Conservation (phyloP, 2,113 vertebrate genomes). For the Egretta garzetta region DNA sequence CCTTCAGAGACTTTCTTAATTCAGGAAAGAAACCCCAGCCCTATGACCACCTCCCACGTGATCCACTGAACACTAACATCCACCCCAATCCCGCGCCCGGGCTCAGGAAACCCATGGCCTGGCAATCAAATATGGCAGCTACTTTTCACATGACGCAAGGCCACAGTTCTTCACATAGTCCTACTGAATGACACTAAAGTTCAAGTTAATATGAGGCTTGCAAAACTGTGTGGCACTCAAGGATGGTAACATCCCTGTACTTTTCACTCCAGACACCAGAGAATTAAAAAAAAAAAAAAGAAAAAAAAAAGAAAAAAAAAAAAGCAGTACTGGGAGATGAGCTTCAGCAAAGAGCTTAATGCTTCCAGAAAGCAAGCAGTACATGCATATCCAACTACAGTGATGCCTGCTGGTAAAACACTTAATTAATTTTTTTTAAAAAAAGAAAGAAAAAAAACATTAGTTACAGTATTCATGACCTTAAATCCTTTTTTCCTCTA, state of each 20-base stretch:
- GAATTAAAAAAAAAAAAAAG: background rate
- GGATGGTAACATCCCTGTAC: background rate
- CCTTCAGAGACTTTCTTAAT: background rate
- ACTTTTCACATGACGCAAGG: background rate
- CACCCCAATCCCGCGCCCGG: accelerated
- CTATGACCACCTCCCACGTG: accelerated
- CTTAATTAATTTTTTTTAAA: background rate
- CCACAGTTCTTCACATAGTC: background rate
- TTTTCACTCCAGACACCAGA: background rate
- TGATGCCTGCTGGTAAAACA: background rate
- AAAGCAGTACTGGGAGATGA: background rate
- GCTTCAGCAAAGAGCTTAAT: background rate
- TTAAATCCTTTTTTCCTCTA: background rate
- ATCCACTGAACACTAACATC: background rate
- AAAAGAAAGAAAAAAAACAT: background rate
- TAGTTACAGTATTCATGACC: background rate
- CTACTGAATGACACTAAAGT: background rate
- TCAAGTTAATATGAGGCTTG: background rate
- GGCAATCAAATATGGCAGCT: accelerated
- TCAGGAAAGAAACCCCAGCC: background rate
- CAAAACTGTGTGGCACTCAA: background rate
- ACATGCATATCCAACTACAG: background rate
- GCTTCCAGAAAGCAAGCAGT: background rate
- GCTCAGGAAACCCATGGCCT: background rate
- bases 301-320: background rate